These are phyloP conservation scores for Callosobruchus maculatus DNA, from an alignment of 2,888 invertebrate species.

Conservation along the genomic window DNA sequence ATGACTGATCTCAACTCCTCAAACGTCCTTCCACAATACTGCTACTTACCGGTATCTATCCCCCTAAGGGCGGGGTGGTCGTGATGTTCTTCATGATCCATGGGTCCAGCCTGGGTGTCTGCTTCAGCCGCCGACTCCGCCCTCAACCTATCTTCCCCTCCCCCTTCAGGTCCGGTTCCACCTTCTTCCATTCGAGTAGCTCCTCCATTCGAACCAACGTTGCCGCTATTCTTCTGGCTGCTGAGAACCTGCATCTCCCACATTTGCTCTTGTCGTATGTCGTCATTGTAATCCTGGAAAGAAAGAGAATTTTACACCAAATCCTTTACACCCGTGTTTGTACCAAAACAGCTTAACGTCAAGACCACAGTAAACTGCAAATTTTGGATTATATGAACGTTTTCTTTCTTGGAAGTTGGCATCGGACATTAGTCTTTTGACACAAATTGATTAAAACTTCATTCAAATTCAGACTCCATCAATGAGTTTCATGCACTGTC, in stretches of 20 bases:
- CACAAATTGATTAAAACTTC: too few species aligned
- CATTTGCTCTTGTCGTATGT: conserved; percentile 88
- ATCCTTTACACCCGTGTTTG: too few species aligned
- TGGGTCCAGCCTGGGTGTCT: conserved; percentile 22
- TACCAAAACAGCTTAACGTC: too few species aligned
- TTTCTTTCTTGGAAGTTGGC: too few species aligned
- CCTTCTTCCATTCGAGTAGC: background rate
- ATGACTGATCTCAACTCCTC: too few species aligned
- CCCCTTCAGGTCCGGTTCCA: conserved; percentile 21
- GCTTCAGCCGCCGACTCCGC: conserved; percentile 37
- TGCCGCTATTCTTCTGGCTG: conserved; percentile 47
- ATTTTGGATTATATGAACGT: too few species aligned
- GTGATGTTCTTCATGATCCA: conserved; percentile 29
- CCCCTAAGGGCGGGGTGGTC: conserved; percentile 65
- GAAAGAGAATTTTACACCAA: conserved; percentile 2
- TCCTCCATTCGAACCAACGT: conserved; percentile 26
- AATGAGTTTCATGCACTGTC: too few species aligned
- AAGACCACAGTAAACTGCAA: too few species aligned
- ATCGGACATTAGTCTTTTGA: too few species aligned
- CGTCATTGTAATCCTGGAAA: conserved; percentile 83
- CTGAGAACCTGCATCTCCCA: conserved; percentile 74
- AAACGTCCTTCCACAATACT: background rate
- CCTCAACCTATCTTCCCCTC: conserved; percentile 51
- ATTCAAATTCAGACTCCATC: too few species aligned
- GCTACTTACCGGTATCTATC: conserved; percentile 41